Evolutionary conservation across 2,888 invertebrate species (phyloP), one percentile per base, ranked within the genome.

Genomic region (Chymomyza caudatula): DNA sequence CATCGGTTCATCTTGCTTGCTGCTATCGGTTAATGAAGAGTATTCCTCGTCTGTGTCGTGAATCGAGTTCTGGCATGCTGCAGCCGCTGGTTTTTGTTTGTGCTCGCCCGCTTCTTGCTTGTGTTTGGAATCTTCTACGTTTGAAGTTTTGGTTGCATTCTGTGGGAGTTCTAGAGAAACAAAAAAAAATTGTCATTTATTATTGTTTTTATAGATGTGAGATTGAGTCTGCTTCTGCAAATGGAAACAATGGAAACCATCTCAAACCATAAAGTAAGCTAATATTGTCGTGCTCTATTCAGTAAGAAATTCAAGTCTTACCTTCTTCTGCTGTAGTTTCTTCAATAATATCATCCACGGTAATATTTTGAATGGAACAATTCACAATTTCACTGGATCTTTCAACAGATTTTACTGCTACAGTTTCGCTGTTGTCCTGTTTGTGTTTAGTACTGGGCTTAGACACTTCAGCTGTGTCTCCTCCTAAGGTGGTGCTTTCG

Each of bases 41-140:
- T 71, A 68, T 20, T 85, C 87, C 55, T 89, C 88, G 44, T 87
- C 88, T 0, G 87, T 88, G 17, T 89, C 88, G 0, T 75, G 82
- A 20, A 79, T 77, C 1, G 77, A 76, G 15, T 74, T 76, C 3
- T 65, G 15, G 6, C n/a, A 47, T 11, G 68, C 62, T 6, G 82
- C 71, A 0, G 77, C 62, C 2, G 37, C 52, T 0, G 55, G 51
- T 37, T 71, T 71, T 11, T 67, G 68, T 4, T 37, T 37, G 29
- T 11, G 11, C 1, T 37, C 29, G 29, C 11, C 5, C 0, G 47
- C 11, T 13, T 20, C 11, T 59, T 4, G 29, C 25, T 72, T 73
- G 22, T 4, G 11, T 13, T 17, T 8, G 42, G 11, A 37, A 37
- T 6, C 49, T n/a, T 64, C 69, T 3, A 57, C 57, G 42, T 67